Base-by-base conservation (phyloP, 2,797 vertebrate genomes). In the Alauda arvensis region DNA sequence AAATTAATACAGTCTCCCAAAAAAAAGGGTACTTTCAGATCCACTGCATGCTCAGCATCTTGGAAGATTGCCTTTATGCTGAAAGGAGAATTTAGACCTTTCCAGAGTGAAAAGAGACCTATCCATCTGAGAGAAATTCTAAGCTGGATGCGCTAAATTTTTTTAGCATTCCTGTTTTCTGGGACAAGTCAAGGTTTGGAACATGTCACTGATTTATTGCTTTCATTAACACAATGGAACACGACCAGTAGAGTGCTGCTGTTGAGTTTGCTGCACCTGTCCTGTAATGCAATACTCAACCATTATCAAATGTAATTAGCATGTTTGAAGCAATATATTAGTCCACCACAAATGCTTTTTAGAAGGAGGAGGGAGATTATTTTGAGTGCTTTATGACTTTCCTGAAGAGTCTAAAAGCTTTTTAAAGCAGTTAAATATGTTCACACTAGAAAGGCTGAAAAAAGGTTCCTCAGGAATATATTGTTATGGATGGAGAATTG, bases 271-370 rank as follows among this genome's bases (percentile, higher is more conserved):
- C 20, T 43, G 53, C 33, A 57, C 46, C 39, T 62, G 46, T 57
- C 85, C 55, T 68, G 10, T 62, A 87, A 80, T 60, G 72, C 59
- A 76, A 60, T 66, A 45, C 29, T 45, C 12, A 55, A 65, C 46
- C 51, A 77, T 68, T 66, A 83, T 29, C 81, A 77, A 74, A 82
- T 80, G 70, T 77, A 91, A 89, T 93, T 93, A 92, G 60, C 29
- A n/a, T 33, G 57, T 85, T 67, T 63, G 67, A 87, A 37, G 49
- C 55, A 72, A 72, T 84, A 28, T 89, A 75, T 93, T 93, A 77
- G 68, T 49, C 28, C 24, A 84, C 91, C 87, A 79, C 91, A 88
- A 88, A 83, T 77, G 77, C n/a, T 80, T 86, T 92, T 78, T 80
- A 87, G 75, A 77, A 90, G 84, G 60, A 92, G 77, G 67, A 75